Evolutionary conservation across 2,113 vertebrate species (phyloP), one percentile per base, ranked within the genome.

Genomic region (Hippocampus zosterae): DNA sequence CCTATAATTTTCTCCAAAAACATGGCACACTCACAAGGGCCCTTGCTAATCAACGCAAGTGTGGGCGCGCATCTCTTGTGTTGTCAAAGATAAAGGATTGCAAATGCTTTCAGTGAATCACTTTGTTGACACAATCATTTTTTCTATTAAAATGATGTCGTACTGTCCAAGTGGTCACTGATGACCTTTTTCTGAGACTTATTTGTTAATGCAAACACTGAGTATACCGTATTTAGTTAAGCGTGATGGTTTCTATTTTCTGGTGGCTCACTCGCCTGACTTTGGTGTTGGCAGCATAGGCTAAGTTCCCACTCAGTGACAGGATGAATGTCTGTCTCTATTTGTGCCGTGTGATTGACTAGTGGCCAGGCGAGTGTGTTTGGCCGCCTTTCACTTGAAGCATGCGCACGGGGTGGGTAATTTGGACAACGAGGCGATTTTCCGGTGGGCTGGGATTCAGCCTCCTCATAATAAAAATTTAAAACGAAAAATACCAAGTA

Each of bases 1-100:
- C 89, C 90, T 91, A 89, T 92, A 91, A 92, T 92, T 91, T 92
- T 91, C 90, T 88, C 91, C 89, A 90, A 91, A 92, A 92, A 92
- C 71, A 72, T 91, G 89, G 88, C 90, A 84, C 62, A 46, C 40
- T 65, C 62, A 23, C 62, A 65, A 46, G 63, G 16, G 63, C 41
- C 10, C 23, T 48, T 46, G 42, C 42, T 65, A 65, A 65, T 65
- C 41, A 65, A 65, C 63, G 27, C 63, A 68, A 64, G 68, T 64
- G 0, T 75, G 74, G 56, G 70, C 76, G 52, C 27, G 52, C 15
- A 40, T 46, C 55, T 67, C 29, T 77, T 72, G 74, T 68, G 5
- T 76, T 63, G 75, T 70, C 68, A 69, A 63, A 67, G 78, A 71
- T 18, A 65, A 68, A 76, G 65, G 16, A 72, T 68, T 48, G 56